phyloP scores from a whole-genome alignment of 2,888 invertebrate genomes.

The Brachynemurus nebulosus region DNA sequence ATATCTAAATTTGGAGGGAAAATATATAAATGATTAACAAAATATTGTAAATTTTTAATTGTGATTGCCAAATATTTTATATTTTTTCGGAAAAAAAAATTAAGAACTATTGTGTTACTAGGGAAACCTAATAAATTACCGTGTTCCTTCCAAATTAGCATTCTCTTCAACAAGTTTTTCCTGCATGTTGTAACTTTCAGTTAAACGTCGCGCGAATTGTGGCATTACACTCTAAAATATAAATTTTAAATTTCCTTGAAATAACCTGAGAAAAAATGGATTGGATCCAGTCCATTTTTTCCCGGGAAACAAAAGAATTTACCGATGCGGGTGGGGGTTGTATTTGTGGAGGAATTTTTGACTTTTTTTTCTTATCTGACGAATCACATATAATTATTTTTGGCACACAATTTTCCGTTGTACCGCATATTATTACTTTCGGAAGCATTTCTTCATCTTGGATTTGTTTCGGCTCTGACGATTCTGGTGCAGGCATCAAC shows the following conservation, averaged over 20 bases:
- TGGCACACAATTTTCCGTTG: slow-evolving; percentile 36
- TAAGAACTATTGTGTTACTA: slow-evolving; percentile 3
- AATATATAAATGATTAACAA: slow-evolving; percentile 6
- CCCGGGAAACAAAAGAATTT: neutral
- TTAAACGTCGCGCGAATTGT: slow-evolving; percentile 38
- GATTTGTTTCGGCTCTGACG: slow-evolving; percentile 21
- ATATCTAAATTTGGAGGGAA: slow-evolving; percentile 29
- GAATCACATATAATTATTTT: slow-evolving; percentile 39
- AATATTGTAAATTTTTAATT: slow-evolving; percentile 1
- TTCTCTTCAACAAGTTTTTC: slow-evolving; percentile 53
- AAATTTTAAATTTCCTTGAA: neutral
- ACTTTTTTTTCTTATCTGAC: slow-evolving; percentile 24
- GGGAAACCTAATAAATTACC: slow-evolving; percentile 30
- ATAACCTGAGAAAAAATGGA: neutral
- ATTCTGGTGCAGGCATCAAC: slow-evolving; percentile 24
- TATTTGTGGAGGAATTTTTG: slow-evolving; percentile 6
- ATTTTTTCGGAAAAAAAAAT: too few relatives aligned
- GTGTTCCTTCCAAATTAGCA: slow-evolving; percentile 50
- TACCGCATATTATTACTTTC: slow-evolving; percentile 37
- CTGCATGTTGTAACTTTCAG: slow-evolving; percentile 51
- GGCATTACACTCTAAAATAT: slow-evolving; percentile 7
- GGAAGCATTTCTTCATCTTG: slow-evolving; percentile 20
- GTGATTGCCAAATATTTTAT: neutral
- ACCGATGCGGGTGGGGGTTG: slow-evolving; percentile 1
- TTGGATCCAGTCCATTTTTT: neutral